Percentiles rank a stretch among this genome's conserved stretches.
Evolutionary conservation across 2,797 vertebrate genomes (phyloP).

Genomic region (Enteromius radiatus): DNA sequence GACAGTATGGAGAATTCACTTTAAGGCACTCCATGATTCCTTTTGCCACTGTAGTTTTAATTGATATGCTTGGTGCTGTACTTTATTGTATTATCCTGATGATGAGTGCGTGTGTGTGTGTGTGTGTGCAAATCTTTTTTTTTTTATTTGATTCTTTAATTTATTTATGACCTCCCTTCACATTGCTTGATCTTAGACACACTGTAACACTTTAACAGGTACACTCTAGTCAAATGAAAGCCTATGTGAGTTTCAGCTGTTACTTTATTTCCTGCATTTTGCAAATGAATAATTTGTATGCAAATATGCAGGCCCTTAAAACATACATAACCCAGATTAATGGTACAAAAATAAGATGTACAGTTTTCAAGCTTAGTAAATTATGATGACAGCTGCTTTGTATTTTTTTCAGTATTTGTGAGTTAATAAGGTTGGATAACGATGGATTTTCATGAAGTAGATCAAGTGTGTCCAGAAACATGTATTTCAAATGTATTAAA

Average conservation of each 20-base stretch:
- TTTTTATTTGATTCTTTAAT: constrained; percentile 1
- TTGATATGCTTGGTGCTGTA: constrained; percentile 42
- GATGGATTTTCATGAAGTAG: not conserved
- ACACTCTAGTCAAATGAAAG: not conserved
- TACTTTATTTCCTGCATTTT: constrained; percentile 27
- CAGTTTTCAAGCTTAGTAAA: constrained; percentile 30
- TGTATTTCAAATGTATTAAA: constrained; percentile 20
- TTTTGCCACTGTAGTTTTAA: constrained; percentile 41
- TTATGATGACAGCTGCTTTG: constrained; percentile 42
- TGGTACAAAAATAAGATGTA: constrained; percentile 21
- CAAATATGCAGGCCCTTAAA: constrained; percentile 48
- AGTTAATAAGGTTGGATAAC: constrained; percentile 6
- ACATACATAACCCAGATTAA: constrained; percentile 44
- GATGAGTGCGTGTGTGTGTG: not conserved
- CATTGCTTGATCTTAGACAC: constrained; percentile 31
- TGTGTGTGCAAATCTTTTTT: not conserved
- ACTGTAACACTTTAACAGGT: constrained; percentile 39
- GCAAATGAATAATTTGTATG: constrained; percentile 35
- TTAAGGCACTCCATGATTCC: constrained; percentile 10
- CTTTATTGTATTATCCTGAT: constrained; percentile 31
- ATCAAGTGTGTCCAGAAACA: not conserved
- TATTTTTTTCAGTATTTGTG: constrained; percentile 35
- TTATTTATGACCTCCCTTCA: constrained; percentile 25
- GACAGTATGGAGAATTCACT: constrained; percentile 17
- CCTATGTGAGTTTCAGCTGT: not conserved